phyloP scores from a whole-genome alignment of 2,888 invertebrate species.

The Dryadula phaetusa region DNA sequence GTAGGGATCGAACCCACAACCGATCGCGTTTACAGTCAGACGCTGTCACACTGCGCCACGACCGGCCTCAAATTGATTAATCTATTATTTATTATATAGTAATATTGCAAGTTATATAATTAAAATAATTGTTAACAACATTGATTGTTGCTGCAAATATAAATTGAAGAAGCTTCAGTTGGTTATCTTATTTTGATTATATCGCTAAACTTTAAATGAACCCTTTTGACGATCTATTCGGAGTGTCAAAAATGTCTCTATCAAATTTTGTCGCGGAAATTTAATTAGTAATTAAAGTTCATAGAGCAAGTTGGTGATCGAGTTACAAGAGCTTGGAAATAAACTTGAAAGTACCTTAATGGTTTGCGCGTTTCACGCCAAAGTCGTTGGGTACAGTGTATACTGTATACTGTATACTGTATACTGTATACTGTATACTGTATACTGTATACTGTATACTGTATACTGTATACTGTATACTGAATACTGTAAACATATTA shows the following conservation, averaged over 20 bases:
- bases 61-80: too few species aligned
- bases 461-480: background rate
- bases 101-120: too few species aligned
- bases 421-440: background rate
- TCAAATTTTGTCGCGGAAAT: slow-evolving; percentile 8
- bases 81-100: too few species aligned
- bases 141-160: background rate
- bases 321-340: slow-evolving; percentile 19
- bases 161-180: background rate
- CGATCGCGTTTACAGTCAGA: too few species aligned
- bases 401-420: background rate
- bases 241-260: background rate
- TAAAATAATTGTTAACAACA: background rate
- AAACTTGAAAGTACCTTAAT: slow-evolving; percentile 29
- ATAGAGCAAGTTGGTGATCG: slow-evolving; percentile 20
- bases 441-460: background rate
- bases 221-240: slow-evolving; percentile 1
- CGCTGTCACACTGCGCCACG: too few species aligned
- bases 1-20: too few species aligned
- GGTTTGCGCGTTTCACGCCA: slow-evolving; percentile 9
- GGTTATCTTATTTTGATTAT: slow-evolving; percentile 2
- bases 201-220: slow-evolving; percentile 6
- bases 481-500: background rate
- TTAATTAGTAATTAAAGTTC: slow-evolving; percentile 20
- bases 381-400: background rate